Evolutionary conservation across 2,888 invertebrate species (phyloP).

Genomic region (Drosophila mettleri): DNA sequence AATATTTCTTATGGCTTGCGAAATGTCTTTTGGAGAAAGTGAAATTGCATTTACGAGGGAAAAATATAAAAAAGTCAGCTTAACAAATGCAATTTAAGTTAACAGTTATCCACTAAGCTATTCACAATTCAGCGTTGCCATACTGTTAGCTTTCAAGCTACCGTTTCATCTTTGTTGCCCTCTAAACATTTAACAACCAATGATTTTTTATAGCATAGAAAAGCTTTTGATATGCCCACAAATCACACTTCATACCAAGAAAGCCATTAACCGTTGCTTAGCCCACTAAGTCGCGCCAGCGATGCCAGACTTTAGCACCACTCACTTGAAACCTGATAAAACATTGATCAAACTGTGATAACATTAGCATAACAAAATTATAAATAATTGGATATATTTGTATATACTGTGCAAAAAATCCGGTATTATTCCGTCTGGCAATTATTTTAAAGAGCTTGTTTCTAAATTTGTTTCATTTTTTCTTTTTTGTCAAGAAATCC

Average conservation of each 20-base stretch:
- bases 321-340: not conserved
- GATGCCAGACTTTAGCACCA: constrained; percentile 12
- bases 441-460: constrained; percentile 10
- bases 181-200: not conserved
- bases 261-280: constrained; percentile 5
- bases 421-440: constrained; percentile 57
- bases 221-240: not conserved
- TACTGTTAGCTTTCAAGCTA: not conserved
- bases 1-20: not conserved
- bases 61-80: not conserved
- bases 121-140: constrained; percentile 6
- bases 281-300: not conserved
- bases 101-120: constrained; percentile 1
- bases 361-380: constrained; percentile 27
- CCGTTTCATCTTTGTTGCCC: not conserved
- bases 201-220: not conserved
- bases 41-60: not conserved
- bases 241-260: not conserved
- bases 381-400: constrained; percentile 15
- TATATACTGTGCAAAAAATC: constrained; percentile 20
- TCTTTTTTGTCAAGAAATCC: constrained; percentile 3
- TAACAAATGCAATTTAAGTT: no score
- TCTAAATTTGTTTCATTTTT: not conserved
- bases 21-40: not conserved
- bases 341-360: constrained; percentile 20